phyloP scores from a whole-genome alignment of 1,140 invertebrate genomes.

The Ostrea denselamellosa region DNA sequence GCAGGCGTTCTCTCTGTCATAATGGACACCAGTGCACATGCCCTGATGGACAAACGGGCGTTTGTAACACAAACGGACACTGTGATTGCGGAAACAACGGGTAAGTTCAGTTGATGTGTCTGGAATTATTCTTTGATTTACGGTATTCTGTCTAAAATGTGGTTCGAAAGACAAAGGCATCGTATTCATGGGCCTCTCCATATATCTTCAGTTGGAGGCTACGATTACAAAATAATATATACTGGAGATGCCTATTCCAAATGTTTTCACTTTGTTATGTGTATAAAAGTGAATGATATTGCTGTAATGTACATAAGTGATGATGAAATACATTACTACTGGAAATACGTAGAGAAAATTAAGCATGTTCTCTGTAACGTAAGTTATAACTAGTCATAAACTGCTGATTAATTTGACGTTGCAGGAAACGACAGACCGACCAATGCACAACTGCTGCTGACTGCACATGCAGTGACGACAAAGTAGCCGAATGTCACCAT shows the following conservation, averaged over 20 bases:
- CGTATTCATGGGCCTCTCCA: neutral
- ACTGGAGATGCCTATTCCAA: neutral
- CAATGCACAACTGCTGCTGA: neutral
- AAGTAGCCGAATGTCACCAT: no score
- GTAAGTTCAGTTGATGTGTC: neutral
- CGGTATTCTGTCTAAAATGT: no score
- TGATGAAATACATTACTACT: no score
- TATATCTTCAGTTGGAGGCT: no score
- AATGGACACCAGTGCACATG: conserved; percentile 37
- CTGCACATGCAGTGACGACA: neutral
- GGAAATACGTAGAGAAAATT: no score
- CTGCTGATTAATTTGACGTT: no score
- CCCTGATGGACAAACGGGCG: conserved; percentile 32
- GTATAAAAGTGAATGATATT: no score
- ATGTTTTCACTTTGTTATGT: no score
- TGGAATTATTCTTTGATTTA: neutral
- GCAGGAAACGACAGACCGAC: neutral
- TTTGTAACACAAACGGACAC: conserved; percentile 25
- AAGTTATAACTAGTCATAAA: no score
- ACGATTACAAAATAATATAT: neutral
- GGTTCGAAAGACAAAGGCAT: no score
- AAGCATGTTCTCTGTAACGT: no score
- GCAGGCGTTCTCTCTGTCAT: conserved; percentile 38
- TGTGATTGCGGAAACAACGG: conserved; percentile 42
- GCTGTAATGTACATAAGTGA: no score